phyloP scores from a whole-genome alignment of 2,888 invertebrate genomes.

The Aspidiotus destructor region DNA sequence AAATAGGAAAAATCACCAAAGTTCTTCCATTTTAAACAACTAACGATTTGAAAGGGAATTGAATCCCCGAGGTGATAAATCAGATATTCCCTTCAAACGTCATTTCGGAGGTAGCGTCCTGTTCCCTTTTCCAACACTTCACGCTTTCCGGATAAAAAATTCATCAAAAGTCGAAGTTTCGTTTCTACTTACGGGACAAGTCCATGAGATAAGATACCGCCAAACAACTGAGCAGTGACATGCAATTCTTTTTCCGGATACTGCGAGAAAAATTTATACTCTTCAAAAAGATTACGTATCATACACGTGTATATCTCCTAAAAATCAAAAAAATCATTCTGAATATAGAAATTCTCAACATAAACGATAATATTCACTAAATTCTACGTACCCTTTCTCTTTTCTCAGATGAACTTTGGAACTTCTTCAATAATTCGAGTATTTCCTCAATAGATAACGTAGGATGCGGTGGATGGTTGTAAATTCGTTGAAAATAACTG shows the following conservation, averaged over 20 bases:
- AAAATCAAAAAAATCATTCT: constrained; percentile 32
- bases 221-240: constrained; percentile 94
- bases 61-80: too few relatives aligned
- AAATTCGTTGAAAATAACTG: constrained; percentile 95
- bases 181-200: constrained; percentile 57
- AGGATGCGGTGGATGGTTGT: constrained; percentile 93
- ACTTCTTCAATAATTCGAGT: constrained; percentile 86
- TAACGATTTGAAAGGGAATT: too few relatives aligned
- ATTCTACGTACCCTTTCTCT: constrained; percentile 56
- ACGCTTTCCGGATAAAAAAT: too few relatives aligned
- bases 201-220: constrained; percentile 92
- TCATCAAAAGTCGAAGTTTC: too few relatives aligned
- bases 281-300: constrained; percentile 96
- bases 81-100: too few relatives aligned
- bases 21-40: too few relatives aligned
- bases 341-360: not conserved
- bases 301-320: constrained; percentile 82
- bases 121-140: too few relatives aligned
- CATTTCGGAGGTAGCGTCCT: too few relatives aligned
- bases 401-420: constrained; percentile 80
- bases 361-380: not conserved
- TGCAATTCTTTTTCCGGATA: constrained; percentile 97
- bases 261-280: constrained; percentile 96
- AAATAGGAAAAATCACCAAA: too few relatives aligned
- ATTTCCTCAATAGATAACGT: constrained; percentile 92